Evolutionary conservation across 2,888 invertebrate genomes (phyloP).

Genomic region (Rhingia rostrata): DNA sequence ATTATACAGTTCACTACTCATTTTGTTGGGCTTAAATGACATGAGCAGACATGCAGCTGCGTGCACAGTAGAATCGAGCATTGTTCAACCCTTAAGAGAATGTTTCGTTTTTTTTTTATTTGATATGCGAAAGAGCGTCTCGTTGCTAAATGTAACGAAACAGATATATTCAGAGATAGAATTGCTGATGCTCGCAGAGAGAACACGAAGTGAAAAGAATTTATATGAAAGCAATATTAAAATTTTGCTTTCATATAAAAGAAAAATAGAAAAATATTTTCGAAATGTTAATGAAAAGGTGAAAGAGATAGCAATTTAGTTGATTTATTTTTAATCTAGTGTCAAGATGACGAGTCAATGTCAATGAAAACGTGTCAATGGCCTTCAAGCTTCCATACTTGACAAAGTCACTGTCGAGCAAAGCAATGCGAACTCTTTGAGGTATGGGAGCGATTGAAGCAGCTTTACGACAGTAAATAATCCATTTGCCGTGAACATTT

Average conservation of each 20-base stretch:
- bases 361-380: neutral
- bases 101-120: neutral
- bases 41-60: no score
- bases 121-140: neutral
- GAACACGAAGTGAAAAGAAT: neutral
- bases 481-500: constrained; percentile 9
- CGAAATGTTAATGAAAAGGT: neutral
- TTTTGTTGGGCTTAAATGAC: no score
- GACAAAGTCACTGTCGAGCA: neutral
- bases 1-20: no score
- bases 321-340: neutral
- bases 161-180: neutral
- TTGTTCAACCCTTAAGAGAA: no score
- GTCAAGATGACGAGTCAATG: no score
- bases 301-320: no score
- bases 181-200: neutral
- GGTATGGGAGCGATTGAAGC: neutral
- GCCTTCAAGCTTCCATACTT: neutral
- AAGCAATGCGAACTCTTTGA: neutral
- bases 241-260: neutral
- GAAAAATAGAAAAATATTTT: no score
- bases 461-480: constrained; percentile 7
- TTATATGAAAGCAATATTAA: neutral
- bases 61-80: no score
- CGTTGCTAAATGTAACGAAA: no score